Conservation (phyloP, 2,113 vertebrate species). For the Oryzias woworae region DNA sequence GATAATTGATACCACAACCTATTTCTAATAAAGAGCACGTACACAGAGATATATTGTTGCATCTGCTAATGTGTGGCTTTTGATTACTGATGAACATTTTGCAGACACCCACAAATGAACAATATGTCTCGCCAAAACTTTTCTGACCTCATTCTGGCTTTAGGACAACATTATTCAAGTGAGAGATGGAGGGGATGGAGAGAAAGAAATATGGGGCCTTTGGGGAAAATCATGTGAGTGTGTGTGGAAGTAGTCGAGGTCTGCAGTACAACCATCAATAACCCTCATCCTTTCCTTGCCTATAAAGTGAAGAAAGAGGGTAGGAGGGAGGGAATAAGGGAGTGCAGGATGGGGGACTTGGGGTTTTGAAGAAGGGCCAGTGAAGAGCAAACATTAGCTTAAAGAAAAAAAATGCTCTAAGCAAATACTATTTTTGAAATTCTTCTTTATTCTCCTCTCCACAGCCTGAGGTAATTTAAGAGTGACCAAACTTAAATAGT, state of each 20-base stretch:
- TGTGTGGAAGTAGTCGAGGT: conserved; percentile 49
- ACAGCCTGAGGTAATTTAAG: conserved; percentile 73
- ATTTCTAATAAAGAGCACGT: conserved; percentile 20
- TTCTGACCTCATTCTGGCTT: conserved; percentile 78
- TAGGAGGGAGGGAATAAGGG: conserved; percentile 32
- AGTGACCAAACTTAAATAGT: conserved; percentile 63
- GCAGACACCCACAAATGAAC: conserved; percentile 66
- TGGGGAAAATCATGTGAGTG: conserved; percentile 34
- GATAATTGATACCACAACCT: conserved; percentile 34
- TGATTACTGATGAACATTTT: conserved; percentile 72
- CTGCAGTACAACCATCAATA: conserved; percentile 76
- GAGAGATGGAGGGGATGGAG: conserved; percentile 51
- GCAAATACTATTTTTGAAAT: conserved; percentile 74
- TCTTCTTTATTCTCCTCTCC: conserved; percentile 52
- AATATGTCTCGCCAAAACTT: conserved; percentile 68
- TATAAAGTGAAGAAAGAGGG: conserved; percentile 31
- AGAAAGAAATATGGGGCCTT: conserved; percentile 53
- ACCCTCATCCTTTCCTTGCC: conserved; percentile 41
- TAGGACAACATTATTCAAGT: conserved; percentile 74
- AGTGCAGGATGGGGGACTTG: conserved; percentile 39
- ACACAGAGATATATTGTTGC: conserved; percentile 37
- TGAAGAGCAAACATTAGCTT: conserved; percentile 56
- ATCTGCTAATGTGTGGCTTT: conserved; percentile 51
- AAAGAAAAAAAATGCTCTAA: conserved; percentile 45
- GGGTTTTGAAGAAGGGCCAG: conserved; percentile 34